phyloP scores from a whole-genome alignment of 2,888 invertebrate species.

The Strigamia maritima region DNA sequence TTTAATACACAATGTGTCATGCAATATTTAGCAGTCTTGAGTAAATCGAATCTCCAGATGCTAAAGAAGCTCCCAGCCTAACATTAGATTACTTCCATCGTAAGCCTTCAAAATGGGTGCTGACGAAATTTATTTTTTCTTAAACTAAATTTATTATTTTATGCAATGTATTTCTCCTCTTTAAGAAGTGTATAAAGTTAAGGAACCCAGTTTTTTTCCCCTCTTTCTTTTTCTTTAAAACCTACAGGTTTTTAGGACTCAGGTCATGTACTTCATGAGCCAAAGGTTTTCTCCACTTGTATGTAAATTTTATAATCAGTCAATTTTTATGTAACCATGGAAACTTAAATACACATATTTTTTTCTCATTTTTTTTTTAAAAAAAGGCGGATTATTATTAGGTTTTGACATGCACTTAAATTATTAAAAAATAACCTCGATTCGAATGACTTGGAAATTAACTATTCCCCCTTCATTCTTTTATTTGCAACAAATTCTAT shows the following conservation, averaged over 20 bases:
- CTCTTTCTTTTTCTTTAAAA: neutral
- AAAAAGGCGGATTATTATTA: conserved; percentile 1
- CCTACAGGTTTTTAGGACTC: neutral
- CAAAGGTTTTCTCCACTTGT: neutral
- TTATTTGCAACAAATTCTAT: neutral
- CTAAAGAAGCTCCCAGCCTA: neutral
- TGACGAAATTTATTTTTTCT: neutral
- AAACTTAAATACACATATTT: conserved; percentile 18
- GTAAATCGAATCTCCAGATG: neutral
- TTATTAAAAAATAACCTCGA: neutral
- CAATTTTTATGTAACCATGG: conserved; percentile 16
- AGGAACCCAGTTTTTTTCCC: neutral
- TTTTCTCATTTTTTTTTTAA: neutral
- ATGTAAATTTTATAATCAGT: conserved; percentile 34
- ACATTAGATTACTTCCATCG: neutral
- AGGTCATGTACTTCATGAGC: conserved; percentile 20
- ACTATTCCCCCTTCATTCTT: neutral
- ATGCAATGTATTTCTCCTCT: neutral
- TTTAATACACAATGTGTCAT: neutral
- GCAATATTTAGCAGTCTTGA: conserved; percentile 20
- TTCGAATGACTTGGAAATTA: neutral
- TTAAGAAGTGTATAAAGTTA: no score
- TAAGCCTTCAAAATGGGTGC: neutral
- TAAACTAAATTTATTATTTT: neutral
- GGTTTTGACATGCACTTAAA: neutral